phyloP scores from a whole-genome alignment of 53 echinoderm and acorn worm species.

The Echinarachnius parma region DNA sequence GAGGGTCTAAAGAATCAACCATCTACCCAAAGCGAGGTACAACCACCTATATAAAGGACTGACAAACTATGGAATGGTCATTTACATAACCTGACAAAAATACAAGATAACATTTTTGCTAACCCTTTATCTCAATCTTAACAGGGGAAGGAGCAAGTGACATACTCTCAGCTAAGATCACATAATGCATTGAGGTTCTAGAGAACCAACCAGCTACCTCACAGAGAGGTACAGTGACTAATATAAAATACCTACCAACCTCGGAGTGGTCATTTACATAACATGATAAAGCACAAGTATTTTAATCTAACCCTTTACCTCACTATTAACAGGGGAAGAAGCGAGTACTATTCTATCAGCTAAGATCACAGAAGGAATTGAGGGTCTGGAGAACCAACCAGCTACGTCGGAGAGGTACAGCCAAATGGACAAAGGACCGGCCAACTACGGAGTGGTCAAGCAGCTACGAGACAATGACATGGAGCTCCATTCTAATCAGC shows the following conservation, averaged over 20 bases:
- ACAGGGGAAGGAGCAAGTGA: too few relatives aligned
- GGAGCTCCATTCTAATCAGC: constrained; percentile 80
- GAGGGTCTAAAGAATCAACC: constrained; percentile 68
- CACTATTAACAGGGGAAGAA: constrained; percentile 56
- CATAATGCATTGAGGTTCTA: too few relatives aligned
- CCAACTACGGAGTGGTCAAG: constrained; percentile 83
- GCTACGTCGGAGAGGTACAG: constrained; percentile 64
- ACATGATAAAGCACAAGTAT: too few relatives aligned
- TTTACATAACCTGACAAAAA: too few relatives aligned
- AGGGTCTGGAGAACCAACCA: constrained; percentile 65
- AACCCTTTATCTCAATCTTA: too few relatives aligned
- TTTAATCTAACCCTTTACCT: too few relatives aligned
- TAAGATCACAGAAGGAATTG: constrained; percentile 77
- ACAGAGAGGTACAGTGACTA: too few relatives aligned
- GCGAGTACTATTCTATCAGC: constrained; percentile 47
- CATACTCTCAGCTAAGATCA: too few relatives aligned
- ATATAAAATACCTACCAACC: too few relatives aligned
- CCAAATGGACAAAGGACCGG: constrained; percentile 62
- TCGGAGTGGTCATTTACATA: too few relatives aligned
- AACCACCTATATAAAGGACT: constrained; percentile 62
- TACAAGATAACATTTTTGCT: too few relatives aligned
- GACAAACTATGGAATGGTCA: constrained; percentile 78
- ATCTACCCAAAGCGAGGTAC: constrained; percentile 58
- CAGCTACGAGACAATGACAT: constrained; percentile 81
- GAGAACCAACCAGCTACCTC: too few relatives aligned